phyloP scores from a whole-genome alignment of 1,140 invertebrate species.

The Hormaphis cornu region DNA sequence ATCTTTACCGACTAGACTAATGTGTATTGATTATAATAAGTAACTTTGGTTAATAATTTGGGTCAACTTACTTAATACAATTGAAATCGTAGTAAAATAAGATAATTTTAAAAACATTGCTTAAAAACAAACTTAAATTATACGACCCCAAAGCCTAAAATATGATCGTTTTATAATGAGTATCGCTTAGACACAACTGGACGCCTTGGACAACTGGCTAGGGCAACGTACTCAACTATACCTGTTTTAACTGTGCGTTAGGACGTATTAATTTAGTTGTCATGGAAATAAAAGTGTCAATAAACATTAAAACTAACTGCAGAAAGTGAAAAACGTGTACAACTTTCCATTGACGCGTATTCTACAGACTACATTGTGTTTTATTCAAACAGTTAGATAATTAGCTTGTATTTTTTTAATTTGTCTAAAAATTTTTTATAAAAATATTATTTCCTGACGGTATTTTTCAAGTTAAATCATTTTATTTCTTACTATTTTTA shows the following conservation, averaged over 20 bases:
- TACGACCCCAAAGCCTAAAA: neutral
- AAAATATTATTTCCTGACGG: too few relatives aligned
- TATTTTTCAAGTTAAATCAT: too few relatives aligned
- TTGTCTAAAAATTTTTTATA: too few relatives aligned
- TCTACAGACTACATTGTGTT: neutral
- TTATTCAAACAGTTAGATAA: too few relatives aligned
- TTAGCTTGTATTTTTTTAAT: too few relatives aligned
- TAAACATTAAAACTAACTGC: constrained; percentile 14
- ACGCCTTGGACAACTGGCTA: too few relatives aligned
- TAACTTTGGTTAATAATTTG: neutral
- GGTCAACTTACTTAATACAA: constrained; percentile 12
- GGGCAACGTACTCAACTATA: constrained; percentile 5
- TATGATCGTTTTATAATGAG: neutral
- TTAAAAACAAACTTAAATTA: neutral
- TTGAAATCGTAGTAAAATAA: neutral
- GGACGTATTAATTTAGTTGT: neutral
- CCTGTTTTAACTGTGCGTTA: neutral
- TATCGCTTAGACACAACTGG: too few relatives aligned
- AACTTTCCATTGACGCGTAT: neutral
- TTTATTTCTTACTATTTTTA: too few relatives aligned
- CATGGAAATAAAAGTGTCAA: constrained; percentile 25
- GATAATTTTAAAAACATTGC: neutral
- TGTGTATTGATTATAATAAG: too few relatives aligned
- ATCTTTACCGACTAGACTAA: too few relatives aligned
- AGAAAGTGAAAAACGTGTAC: neutral